Evolutionary conservation across 2,113 vertebrate genomes (phyloP), one percentile per base, ranked within the genome.

Genomic region (Nansenia antarctica): DNA sequence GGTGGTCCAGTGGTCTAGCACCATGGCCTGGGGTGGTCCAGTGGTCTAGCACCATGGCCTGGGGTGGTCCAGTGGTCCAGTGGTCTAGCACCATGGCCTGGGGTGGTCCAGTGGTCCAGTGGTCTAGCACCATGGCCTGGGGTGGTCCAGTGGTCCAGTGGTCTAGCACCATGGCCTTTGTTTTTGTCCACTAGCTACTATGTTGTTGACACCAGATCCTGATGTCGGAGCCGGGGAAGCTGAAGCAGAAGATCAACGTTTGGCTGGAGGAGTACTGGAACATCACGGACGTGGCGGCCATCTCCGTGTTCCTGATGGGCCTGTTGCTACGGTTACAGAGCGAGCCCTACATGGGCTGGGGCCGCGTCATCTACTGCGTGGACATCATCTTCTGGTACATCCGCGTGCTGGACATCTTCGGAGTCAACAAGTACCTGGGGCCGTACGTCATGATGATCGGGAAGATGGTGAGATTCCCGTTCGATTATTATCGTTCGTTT

Each of bases 401-500:
- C 74, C 93, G 97, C 1, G 98, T 99, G 32, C 91, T 99, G 6
- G 98, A 99, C 90, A 99, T 99, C 89, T 99, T 99, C 42, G 98
- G 98, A 6, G 98, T 99, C 83, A 99, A 99, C 93, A 99, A 99
- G 67, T 99, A 99, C 57, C 92, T 99, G 73, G 98, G 98, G 39
- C 98, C 96, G 47, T 99, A 99, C 5, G 98, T 99, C 85, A 99
- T 99, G 98, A 99, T 99, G 98, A 99, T 99, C 27, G 98, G 98
- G 37, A 99, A 99, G 81, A 99, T 99, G 98, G 98, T 98, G 81
- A 60, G 32, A 18, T 32, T 34, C 4, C 1, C 12, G 11, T 18
- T 57, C 14, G 9, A 14, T 24, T n/a, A n/a, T n/a, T n/a, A n/a
- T n/a, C n/a, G 22, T 27, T 57, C 27, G 5, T 27, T 57, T 29